These are phyloP conservation scores for Phyllotreta cruciferae DNA, from an alignment of 2,888 invertebrate species.

Conservation along the genomic window DNA sequence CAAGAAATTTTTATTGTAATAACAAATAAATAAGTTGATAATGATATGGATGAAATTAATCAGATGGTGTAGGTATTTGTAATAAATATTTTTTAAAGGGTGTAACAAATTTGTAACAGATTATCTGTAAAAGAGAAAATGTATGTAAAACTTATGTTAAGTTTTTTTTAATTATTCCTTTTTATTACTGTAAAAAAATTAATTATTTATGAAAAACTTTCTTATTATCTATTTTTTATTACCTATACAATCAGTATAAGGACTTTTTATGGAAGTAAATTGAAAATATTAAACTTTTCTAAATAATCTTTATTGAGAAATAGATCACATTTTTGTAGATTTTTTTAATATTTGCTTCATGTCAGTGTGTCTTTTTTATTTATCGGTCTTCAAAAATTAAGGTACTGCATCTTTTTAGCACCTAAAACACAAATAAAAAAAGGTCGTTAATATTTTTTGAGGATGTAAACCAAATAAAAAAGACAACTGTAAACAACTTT, in stretches of 20 bases:
- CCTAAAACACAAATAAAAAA: conserved; percentile 42
- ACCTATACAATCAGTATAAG: too few relatives aligned
- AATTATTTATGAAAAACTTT: too few relatives aligned
- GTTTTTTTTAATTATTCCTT: too few relatives aligned
- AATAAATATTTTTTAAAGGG: conserved; percentile 14
- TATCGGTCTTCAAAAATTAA: conserved; percentile 27
- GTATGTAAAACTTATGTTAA: too few relatives aligned
- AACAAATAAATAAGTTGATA: not conserved
- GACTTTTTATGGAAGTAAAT: too few relatives aligned
- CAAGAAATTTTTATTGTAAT: too few relatives aligned
- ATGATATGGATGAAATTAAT: conserved; percentile 16
- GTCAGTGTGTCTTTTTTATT: conserved; percentile 39
- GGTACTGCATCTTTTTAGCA: conserved; percentile 21
- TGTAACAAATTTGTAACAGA: not conserved
- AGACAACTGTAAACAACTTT: conserved; percentile 39
- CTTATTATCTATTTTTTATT: too few relatives aligned
- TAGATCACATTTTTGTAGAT: conserved; percentile 13
- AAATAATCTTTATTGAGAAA: conserved; percentile 13
- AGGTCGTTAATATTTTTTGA: conserved; percentile 18
- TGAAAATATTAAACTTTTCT: too few relatives aligned
- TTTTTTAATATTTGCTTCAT: conserved; percentile 9
- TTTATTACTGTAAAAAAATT: too few relatives aligned
- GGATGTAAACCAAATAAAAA: conserved; percentile 36
- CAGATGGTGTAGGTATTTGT: conserved; percentile 15
- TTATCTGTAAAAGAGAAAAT: too few relatives aligned